phyloP scores from a whole-genome alignment of 2,797 vertebrate genomes.

The Gymnocypris eckloni region DNA sequence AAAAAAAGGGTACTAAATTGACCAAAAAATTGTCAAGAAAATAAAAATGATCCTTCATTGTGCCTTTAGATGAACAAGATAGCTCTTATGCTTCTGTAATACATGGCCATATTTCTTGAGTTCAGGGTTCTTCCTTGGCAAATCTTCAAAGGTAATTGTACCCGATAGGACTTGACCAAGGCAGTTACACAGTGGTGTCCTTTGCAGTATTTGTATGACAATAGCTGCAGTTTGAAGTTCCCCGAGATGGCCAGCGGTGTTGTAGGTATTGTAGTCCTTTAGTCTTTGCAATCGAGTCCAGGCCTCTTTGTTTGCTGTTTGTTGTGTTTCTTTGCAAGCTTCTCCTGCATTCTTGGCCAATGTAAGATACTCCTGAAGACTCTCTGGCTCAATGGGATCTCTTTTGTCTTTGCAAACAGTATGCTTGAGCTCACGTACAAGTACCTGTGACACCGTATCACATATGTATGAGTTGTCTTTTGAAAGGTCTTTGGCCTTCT shows the following conservation, averaged over 20 bases:
- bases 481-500: slow-evolving; percentile 62
- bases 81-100: slow-evolving; percentile 57
- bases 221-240: slow-evolving; percentile 70
- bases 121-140: slow-evolving; percentile 23
- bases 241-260: slow-evolving; percentile 68
- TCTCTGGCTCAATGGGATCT: slow-evolving; percentile 49
- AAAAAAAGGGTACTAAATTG: slow-evolving; percentile 65
- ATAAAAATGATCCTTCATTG: slow-evolving; percentile 70
- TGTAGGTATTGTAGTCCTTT: slow-evolving; percentile 63
- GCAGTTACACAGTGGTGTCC: slow-evolving; percentile 65
- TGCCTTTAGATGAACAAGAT: slow-evolving; percentile 65
- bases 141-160: slow-evolving; percentile 39
- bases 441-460: slow-evolving; percentile 74
- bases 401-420: slow-evolving; percentile 53
- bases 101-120: slow-evolving; percentile 47
- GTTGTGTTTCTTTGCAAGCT: slow-evolving; percentile 70
- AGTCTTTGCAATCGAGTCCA: neutral
- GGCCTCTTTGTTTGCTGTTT: slow-evolving; percentile 68
- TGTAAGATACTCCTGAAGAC: slow-evolving; percentile 61
- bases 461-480: slow-evolving; percentile 71
- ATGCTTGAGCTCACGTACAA: slow-evolving; percentile 69
- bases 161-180: slow-evolving; percentile 67
- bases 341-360: slow-evolving; percentile 67
- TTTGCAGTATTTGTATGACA: slow-evolving; percentile 67
- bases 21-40: slow-evolving; percentile 67